Percentiles rank a stretch among this genome's conserved stretches.
These are phyloP conservation scores for Neuroscelio doddi DNA, from an alignment of 2,888 invertebrate genomes.

Conservation along the genomic window DNA sequence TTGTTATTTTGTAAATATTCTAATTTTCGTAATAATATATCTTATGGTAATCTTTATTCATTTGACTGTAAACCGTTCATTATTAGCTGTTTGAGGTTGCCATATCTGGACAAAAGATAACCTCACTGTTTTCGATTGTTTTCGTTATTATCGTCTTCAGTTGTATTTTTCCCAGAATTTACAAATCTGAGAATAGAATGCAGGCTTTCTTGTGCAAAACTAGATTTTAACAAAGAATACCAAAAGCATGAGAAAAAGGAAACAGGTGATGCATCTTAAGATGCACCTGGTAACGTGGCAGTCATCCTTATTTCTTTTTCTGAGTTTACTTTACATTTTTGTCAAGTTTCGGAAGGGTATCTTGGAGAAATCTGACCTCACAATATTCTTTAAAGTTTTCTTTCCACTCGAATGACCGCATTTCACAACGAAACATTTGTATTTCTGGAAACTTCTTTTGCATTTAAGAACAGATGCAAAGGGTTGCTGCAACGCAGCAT, in stretches of 20 bases:
- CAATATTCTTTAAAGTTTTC: conserved; percentile 49
- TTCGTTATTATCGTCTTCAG: too few relatives aligned
- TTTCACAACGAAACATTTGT: conserved; percentile 33
- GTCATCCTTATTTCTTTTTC: conserved; percentile 14
- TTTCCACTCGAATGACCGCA: conserved; percentile 59
- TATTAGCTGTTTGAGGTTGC: too few relatives aligned
- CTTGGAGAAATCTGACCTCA: conserved; percentile 44
- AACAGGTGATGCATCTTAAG: conserved; percentile 40
- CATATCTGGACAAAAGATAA: too few relatives aligned
- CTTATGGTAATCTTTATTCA: too few relatives aligned
- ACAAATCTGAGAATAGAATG: too few relatives aligned
- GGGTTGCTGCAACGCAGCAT: conserved; percentile 26
- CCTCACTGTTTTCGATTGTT: too few relatives aligned
- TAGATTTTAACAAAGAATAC: too few relatives aligned
- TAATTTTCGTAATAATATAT: too few relatives aligned
- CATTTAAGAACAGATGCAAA: conserved; percentile 37
- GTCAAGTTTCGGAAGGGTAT: conserved; percentile 5
- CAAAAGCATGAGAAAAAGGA: conserved; percentile 18
- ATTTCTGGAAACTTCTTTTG: conserved; percentile 29
- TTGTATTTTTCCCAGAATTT: too few relatives aligned
- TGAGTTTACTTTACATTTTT: conserved; percentile 1
- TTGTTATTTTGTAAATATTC: too few relatives aligned
- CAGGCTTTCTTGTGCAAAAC: too few relatives aligned
- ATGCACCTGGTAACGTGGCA: conserved; percentile 35
- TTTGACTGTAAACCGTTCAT: too few relatives aligned